Evolutionary conservation across 2,113 vertebrate species (phyloP).

Genomic region (Telmatochromis brichardi): DNA sequence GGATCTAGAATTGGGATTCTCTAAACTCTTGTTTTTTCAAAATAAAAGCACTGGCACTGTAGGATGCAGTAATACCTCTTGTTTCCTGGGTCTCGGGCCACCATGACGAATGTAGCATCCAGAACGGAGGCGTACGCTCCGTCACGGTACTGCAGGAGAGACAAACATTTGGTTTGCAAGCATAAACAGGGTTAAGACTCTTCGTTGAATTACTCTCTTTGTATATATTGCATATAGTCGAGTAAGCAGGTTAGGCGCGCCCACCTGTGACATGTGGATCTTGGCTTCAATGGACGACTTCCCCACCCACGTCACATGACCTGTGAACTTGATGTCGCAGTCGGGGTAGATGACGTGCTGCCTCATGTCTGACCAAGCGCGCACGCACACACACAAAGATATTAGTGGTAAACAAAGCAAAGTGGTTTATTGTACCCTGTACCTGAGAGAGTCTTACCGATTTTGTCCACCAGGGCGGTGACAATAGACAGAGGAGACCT

Average conservation of each 20-base stretch:
- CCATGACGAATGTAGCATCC: conserved; percentile 97
- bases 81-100: conserved; percentile 92
- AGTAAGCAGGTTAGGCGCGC: background rate
- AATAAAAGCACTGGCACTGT: background rate
- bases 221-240: fast-evolving
- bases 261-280: conserved; percentile 94
- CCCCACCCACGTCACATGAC: conserved; percentile 94
- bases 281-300: conserved; percentile 95
- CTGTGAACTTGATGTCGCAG: conserved; percentile 91
- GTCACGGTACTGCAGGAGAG: conserved; percentile 58
- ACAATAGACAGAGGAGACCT: conserved; percentile 92
- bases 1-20: fast-evolving
- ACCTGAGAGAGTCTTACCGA: conserved; percentile 67
- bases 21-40: background rate
- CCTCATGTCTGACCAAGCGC: conserved; percentile 75
- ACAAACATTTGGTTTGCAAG: background rate
- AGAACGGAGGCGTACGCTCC: conserved; percentile 80
- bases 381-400: fast-evolving
- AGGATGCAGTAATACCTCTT: conserved; percentile 71
- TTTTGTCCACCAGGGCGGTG: conserved; percentile 96
- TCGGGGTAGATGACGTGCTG: conserved; percentile 84
- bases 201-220: background rate
- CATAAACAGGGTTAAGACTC: background rate
- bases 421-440: fast-evolving
- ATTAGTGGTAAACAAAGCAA: fast-evolving